Evolutionary conservation across 2,888 invertebrate genomes (phyloP), one percentile per base, ranked within the genome.

Genomic region (Noctua fimbriata): DNA sequence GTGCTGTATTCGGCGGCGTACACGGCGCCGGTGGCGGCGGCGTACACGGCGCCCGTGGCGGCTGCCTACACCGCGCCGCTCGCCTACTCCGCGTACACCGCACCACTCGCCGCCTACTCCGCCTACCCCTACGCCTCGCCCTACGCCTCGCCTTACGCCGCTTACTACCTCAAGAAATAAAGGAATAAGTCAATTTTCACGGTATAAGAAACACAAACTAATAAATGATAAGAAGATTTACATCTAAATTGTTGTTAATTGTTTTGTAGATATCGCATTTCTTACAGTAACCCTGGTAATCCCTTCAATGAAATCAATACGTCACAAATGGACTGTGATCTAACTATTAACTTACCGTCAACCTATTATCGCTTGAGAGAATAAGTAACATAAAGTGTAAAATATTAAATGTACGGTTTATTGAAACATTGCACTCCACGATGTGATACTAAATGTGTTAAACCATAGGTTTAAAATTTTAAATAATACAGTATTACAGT

Each of bases 51-150:
- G n/a, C 65, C 65, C 6, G 10, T 92, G 32, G 93, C 94, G 6
- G 91, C 92, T 1, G 92, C 92, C 55, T 92, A 92, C 87, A 90
- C 91, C n/a, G 93, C 94, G 1, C 92, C 93, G 28, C 89, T 93
- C 58, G 92, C 93, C 49, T 92, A 96, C 97, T 79, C 93, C 47
- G 92, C 93, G 9, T 93, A 92, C 91, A 86, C 92, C 73, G 92
- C 94, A 0, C 92, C 92, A 14, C 86, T 91, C 21, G 90, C 92
- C 32, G 91, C 93, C 24, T 93, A 93, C 90, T 91, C 93, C 24
- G 89, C 93, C 2, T 93, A 92, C 87, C 82, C 89, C 9, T 93
- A 93, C 78, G 91, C 93, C 2, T 90, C 93, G 1, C 93, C 93
- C 14, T 93, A 93, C 86, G 91, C 93, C 2, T 90, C 93, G 1